Evolutionary conservation across 1,140 invertebrate genomes (phyloP).

Genomic region (Drosophila sucinea): DNA sequence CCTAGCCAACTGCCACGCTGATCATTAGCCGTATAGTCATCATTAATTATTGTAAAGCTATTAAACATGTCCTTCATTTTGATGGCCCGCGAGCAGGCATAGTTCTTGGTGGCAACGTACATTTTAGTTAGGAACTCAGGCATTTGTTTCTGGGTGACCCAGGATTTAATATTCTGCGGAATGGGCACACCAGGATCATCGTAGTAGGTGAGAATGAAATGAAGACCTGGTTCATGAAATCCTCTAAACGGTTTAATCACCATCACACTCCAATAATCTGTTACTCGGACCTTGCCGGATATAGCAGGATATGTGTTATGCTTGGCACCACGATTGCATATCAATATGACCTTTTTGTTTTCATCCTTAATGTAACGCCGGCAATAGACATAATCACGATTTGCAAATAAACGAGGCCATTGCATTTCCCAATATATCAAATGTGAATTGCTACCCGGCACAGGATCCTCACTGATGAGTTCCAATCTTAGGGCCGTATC

Average conservation of each 20-base stretch:
- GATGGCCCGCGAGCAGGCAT: slow-evolving; percentile 67
- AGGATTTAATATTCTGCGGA: slow-evolving; percentile 86
- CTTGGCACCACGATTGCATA: slow-evolving; percentile 83
- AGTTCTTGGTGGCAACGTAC: slow-evolving; percentile 79
- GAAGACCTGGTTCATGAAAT: slow-evolving; percentile 84
- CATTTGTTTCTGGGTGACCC: slow-evolving; percentile 86
- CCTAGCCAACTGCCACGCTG: slow-evolving; percentile 73
- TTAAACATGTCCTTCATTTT: slow-evolving; percentile 77
- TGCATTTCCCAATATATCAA: slow-evolving; percentile 94
- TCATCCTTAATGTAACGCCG: slow-evolving; percentile 87
- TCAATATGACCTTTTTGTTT: slow-evolving; percentile 83
- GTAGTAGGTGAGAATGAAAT: slow-evolving; percentile 94
- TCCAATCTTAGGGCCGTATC: slow-evolving; percentile 88
- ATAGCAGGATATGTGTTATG: slow-evolving; percentile 78
- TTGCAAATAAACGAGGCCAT: slow-evolving; percentile 93
- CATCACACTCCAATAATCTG: slow-evolving; percentile 94
- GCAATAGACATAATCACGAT: slow-evolving; percentile 94
- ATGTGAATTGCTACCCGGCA: slow-evolving; percentile 85
- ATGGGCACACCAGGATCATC: slow-evolving; percentile 92
- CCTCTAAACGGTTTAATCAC: slow-evolving; percentile 88
- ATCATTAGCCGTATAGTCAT: slow-evolving; percentile 72
- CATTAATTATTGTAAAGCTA: slow-evolving; percentile 62
- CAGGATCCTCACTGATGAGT: slow-evolving; percentile 87
- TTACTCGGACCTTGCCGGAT: slow-evolving; percentile 85
- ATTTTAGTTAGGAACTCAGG: slow-evolving; percentile 82